Percentiles rank a stretch among this genome's conserved stretches.
phyloP scores from a whole-genome alignment of 2,888 invertebrate species.

The Lasiommata megera region DNA sequence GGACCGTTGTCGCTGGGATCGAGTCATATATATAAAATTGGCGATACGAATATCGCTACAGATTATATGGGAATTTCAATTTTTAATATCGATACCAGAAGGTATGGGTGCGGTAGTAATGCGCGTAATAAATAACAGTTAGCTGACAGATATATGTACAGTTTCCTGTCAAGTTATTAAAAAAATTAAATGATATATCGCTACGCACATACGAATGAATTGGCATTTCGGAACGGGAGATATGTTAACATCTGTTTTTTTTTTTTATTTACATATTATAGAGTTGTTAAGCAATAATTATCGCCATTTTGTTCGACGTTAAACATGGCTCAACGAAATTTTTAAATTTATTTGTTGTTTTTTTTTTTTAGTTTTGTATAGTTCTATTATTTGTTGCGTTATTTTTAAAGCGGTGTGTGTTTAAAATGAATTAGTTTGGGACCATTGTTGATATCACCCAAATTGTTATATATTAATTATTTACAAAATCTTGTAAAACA shows the following conservation, averaged over 20 bases:
- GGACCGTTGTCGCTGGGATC: no score
- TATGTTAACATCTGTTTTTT: constrained; percentile 26
- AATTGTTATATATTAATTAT: background rate
- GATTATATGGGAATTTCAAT: no score
- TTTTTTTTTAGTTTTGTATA: constrained; percentile 46
- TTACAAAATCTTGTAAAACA: no score
- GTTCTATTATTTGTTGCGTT: constrained; percentile 66
- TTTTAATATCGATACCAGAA: no score
- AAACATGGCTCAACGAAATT: constrained; percentile 40
- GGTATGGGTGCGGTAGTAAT: constrained; percentile 17
- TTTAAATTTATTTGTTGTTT: constrained; percentile 55
- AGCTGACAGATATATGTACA: background rate
- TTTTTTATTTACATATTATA: constrained; percentile 35
- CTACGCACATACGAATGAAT: constrained; percentile 38
- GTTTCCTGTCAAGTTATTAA: background rate
- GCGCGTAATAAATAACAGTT: background rate
- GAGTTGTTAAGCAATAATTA: no score
- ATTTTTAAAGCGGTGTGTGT: constrained; percentile 29
- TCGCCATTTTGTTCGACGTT: constrained; percentile 41
- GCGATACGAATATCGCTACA: no score
- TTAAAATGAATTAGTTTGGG: background rate
- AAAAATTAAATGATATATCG: background rate
- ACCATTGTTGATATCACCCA: background rate
- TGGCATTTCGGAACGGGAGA: constrained; percentile 50
- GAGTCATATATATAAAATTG: no score